A percentile compares a stretch with the other conserved stretches of the same genome.
These are phyloP conservation scores for Plumapathes pennacea DNA, from an alignment of 92 coral and sea anemone species.

Conservation along the genomic window DNA sequence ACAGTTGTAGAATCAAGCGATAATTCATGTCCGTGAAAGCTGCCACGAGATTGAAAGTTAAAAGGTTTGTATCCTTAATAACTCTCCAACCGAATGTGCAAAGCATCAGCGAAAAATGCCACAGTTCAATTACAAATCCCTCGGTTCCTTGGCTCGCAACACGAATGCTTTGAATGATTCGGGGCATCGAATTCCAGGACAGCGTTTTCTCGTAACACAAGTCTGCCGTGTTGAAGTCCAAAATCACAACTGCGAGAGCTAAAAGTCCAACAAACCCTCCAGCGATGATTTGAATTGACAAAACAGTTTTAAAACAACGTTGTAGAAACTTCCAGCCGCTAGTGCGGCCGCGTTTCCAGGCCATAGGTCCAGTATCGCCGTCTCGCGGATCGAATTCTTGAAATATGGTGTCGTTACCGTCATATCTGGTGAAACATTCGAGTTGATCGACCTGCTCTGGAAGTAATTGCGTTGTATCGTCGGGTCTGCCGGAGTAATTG, in stretches of 20 bases:
- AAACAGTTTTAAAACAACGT: constrained; percentile 18
- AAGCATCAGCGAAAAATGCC: constrained; percentile 43
- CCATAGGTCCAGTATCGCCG: constrained; percentile 30
- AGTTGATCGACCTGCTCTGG: constrained; percentile 1
- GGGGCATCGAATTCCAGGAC: constrained; percentile 44
- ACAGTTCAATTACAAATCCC: constrained; percentile 55
- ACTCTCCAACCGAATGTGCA: constrained; percentile 40
- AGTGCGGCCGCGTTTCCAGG: constrained; percentile 57
- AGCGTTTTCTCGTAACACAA: constrained; percentile 45
- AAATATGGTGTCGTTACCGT: constrained; percentile 43
- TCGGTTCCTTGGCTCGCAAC: constrained; percentile 42
- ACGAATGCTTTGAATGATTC: constrained; percentile 47
- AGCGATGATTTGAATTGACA: constrained; percentile 46
- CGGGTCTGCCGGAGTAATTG: constrained; percentile 17
- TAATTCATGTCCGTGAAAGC: constrained; percentile 55
- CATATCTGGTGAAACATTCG: constrained; percentile 32
- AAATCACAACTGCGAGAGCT: constrained; percentile 33
- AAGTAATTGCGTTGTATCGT: no score
- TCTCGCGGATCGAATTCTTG: constrained; percentile 58
- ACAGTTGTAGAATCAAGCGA: constrained; percentile 42
- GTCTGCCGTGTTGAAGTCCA: constrained; percentile 72
- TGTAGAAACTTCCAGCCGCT: not conserved
- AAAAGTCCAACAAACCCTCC: constrained; percentile 39
- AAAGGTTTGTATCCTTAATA: constrained; percentile 57
- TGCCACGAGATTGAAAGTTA: constrained; percentile 50